Evolutionary conservation across 2,113 vertebrate genomes (phyloP).

Genomic region (Pithys albifrons): DNA sequence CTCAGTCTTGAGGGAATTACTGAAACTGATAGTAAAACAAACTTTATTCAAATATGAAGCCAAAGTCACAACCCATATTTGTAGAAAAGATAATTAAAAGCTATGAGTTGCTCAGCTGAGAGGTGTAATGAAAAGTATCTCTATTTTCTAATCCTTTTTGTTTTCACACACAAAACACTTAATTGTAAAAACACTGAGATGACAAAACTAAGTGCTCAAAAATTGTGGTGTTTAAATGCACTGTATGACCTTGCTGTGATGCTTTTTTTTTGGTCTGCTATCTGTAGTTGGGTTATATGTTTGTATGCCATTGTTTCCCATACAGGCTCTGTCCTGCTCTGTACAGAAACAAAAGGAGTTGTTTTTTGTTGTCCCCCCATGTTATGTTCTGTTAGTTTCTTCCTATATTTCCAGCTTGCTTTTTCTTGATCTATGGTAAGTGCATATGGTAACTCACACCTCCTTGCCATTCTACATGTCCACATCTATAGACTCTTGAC

Average conservation of each 20-base stretch:
- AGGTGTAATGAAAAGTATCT: neutral
- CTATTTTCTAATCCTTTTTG: neutral
- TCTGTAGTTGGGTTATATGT: rapidly evolving
- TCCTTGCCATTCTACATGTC: neutral
- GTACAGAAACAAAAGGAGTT: neutral
- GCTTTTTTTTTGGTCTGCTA: neutral
- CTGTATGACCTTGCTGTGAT: neutral
- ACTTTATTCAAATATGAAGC: neutral
- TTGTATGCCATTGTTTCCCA: neutral
- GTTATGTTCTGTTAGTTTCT: neutral
- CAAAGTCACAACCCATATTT: neutral
- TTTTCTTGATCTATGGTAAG: neutral
- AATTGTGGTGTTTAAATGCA: neutral
- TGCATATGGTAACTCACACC: neutral
- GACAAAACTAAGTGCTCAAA: neutral
- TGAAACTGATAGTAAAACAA: neutral
- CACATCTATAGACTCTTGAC: neutral
- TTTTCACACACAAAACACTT: neutral
- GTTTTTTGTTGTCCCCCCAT: neutral
- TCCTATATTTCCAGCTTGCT: neutral
- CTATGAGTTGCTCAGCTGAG: neutral
- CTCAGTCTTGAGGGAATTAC: neutral
- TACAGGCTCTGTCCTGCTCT: neutral
- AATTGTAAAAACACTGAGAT: neutral
- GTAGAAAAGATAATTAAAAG: neutral